Evolutionary conservation across 2,888 invertebrate genomes (phyloP).

Genomic region (Aphrophora alni): DNA sequence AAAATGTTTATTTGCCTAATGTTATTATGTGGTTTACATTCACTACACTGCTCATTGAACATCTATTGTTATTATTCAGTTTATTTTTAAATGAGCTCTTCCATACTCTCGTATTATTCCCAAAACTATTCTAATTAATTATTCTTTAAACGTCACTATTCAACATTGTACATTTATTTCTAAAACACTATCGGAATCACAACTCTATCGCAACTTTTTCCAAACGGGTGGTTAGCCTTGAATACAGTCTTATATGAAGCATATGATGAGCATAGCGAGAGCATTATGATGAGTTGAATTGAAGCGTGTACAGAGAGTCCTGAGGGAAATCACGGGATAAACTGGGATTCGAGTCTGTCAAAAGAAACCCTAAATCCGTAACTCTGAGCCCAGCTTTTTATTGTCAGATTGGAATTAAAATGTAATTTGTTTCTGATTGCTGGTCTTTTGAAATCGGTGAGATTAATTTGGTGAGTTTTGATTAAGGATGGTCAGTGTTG

Average conservation of each 20-base stretch:
- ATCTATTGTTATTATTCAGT: no score
- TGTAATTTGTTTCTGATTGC: background rate
- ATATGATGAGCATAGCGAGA: background rate
- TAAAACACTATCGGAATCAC: no score
- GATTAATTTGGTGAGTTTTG: background rate
- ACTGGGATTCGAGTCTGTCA: background rate
- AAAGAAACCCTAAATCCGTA: background rate
- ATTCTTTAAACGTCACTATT: no score
- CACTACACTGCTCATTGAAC: no score
- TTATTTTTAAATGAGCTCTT: no score
- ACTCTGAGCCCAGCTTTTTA: background rate
- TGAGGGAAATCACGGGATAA: background rate
- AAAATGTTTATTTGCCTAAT: no score
- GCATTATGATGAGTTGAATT: background rate
- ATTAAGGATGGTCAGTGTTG: no score
- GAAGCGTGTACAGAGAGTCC: background rate
- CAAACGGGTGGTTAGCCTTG: background rate
- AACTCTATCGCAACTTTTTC: no score
- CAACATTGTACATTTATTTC: no score
- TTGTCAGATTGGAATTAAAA: background rate
- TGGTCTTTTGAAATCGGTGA: background rate
- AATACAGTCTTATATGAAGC: background rate
- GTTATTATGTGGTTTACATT: no score
- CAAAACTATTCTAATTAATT: no score
- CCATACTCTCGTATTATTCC: no score